Evolutionary conservation across 2,888 invertebrate species (phyloP).

Genomic region (Allacma fusca): DNA sequence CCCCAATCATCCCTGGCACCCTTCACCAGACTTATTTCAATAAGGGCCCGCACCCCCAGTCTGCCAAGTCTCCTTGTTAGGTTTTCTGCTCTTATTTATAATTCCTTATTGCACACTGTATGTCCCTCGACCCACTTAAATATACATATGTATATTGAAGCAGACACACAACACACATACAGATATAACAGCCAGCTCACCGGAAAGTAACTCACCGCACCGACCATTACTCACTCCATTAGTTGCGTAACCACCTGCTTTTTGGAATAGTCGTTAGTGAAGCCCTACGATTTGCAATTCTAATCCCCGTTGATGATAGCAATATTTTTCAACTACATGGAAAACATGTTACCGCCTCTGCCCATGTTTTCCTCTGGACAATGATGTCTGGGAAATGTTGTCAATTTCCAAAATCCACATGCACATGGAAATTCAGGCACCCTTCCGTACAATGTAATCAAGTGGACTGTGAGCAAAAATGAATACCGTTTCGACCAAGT

Average conservation of each 20-base stretch:
- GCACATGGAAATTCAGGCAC: no score
- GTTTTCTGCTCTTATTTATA: slow-evolving; percentile 13
- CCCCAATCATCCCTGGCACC: slow-evolving; percentile 18
- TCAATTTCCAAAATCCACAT: no score
- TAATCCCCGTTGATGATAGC: neutral
- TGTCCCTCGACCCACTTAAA: neutral
- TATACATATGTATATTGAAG: no score
- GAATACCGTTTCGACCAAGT: no score
- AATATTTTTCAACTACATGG: neutral
- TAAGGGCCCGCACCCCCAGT: neutral
- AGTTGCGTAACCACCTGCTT: neutral
- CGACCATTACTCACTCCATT: neutral
- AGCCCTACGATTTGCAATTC: slow-evolving; percentile 1
- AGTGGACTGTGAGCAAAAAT: no score
- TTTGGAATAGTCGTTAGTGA: neutral
- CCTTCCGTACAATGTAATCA: no score
- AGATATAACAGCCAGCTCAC: neutral
- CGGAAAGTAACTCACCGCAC: neutral
- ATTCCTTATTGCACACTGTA: neutral
- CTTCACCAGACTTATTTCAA: slow-evolving; percentile 14
- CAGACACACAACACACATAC: no score
- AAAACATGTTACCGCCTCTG: neutral
- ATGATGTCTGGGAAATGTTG: no score
- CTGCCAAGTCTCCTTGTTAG: neutral
- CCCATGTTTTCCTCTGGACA: no score